Evolutionary conservation across 1,140 invertebrate genomes (phyloP), one percentile per base, ranked within the genome.

Genomic region (Wiebesia pumilae): DNA sequence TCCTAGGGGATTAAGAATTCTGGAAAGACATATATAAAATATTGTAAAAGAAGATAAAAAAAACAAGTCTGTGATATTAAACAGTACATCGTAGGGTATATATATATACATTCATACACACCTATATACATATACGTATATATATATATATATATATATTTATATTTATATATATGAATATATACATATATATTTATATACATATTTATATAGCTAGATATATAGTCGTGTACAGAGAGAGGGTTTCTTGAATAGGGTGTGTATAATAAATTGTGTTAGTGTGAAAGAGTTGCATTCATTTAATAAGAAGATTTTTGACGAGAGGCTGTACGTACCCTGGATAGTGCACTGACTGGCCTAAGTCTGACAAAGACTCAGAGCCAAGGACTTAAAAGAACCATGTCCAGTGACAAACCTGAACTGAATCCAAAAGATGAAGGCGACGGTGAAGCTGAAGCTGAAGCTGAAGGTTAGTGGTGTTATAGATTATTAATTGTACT

Each of bases 21-120:
- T 81, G 54, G 30, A 24, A 4, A 65, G 0, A 65, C n/a, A 67
- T 14, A 65, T 65, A 80, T 62, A 77, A 82, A 80, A 88, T 85
- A 86, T 83, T 87, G 65, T 82, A 51, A 71, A 81, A 88, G 78
- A 85, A 88, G 88, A 89, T 51, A 89, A 90, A 89, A 91, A 91
- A 89, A 92, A 91, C 87, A 89, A 91, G 89, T 93, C 93, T 93
- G 93, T 93, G 93, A 93, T 93, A 93, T 90, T 93, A 92, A 92
- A 88, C 91, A 90, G 90, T 93, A 92, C 90, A 90, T 91, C 83
- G 84, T 90, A 90, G 51, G 81, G 38, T 83, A 43, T 71, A 73
- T 84, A 87, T 87, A 88, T 16, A 12, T n/a, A 30, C 14, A 67
- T 62, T 62, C 24, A 16, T 24, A 12, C 14, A 30, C 14, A 67